Percentiles rank a stretch among this genome's conserved stretches.
phyloP scores from a whole-genome alignment of 2,113 vertebrate species.

The Megaceryle torquata region DNA sequence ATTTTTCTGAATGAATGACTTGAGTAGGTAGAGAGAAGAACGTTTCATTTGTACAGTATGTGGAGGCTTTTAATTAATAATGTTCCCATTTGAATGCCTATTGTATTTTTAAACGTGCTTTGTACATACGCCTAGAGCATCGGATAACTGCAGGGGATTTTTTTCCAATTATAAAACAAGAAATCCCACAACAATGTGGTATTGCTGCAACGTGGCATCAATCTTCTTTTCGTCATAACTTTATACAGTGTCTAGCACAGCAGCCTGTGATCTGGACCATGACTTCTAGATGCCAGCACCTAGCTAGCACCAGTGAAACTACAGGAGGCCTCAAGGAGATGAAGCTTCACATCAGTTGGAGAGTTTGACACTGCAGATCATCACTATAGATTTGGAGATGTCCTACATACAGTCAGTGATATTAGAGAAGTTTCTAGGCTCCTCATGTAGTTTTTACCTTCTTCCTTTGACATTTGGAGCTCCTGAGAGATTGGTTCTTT shows the following conservation, averaged over 20 bases:
- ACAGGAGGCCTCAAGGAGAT: background rate
- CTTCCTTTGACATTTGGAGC: background rate
- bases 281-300: background rate
- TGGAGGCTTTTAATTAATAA: constrained; percentile 66
- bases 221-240: background rate
- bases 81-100: constrained; percentile 43
- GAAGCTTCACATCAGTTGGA: background rate
- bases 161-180: constrained; percentile 11
- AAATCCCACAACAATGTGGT: background rate
- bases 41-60: constrained; percentile 53
- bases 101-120: constrained; percentile 40
- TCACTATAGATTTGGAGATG: background rate
- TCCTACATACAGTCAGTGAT: background rate
- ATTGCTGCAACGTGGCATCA: background rate
- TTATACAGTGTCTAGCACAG: background rate
- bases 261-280: background rate
- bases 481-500: background rate
- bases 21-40: constrained; percentile 66
- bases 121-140: constrained; percentile 6
- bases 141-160: background rate
- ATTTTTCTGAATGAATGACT: constrained; percentile 69
- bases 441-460: background rate
- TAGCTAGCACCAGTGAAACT: background rate
- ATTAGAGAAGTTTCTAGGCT: background rate
- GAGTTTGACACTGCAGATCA: background rate